Base-by-base conservation (phyloP, 2,797 vertebrate genomes). In the Meriones psammophilus region DNA sequence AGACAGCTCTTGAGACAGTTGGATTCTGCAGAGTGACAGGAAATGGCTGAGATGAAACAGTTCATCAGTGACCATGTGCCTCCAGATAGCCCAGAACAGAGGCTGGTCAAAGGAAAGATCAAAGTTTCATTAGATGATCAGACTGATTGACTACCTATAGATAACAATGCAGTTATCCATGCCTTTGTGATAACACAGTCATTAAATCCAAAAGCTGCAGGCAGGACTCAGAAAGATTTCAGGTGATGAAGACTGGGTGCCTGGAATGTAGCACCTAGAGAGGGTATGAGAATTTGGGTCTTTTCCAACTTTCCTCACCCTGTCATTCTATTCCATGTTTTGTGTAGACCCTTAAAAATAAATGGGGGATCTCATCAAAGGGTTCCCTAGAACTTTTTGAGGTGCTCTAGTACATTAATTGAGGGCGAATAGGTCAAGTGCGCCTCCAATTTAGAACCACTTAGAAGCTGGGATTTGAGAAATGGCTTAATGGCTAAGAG, bases 201-300 rank as follows among this genome's bases (percentile, higher is more conserved):
- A n/a, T 14, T n/a, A 54, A 92, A 39, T 0, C 26, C 36, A 3
- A 3, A 39, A 62, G 0, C 2, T 0, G 60, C 9, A 20, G 33
- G 8, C 18, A 54, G 24, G 74, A 5, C 60, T 50, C 30, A 50
- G 50, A 83, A 20, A 69, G 54, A 4, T 62, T 76, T 66, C 10
- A 0, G 24, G 36, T 22, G 24, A 6, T 54, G 39, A 84, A n/a
- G 39, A 60, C 1, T 7, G 7, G 3, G 36, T 39, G 20, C 30
- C 79, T 56, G 3, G 3, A 42, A 36, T 8, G 1, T 56, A 26
- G 20, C 10, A 33, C 22, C 50, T 20, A 33, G 24, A 83, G n/a
- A 56, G 36, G 66, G 8, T 36, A 8, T 30, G 3, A 17, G 24
- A 68, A 10, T 76, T 6, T 58, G 24, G 3, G 4, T 28, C 24